These are phyloP conservation scores for Sebastes matsubarae DNA, from an alignment of 2,797 vertebrate species.

Conservation along the genomic window DNA sequence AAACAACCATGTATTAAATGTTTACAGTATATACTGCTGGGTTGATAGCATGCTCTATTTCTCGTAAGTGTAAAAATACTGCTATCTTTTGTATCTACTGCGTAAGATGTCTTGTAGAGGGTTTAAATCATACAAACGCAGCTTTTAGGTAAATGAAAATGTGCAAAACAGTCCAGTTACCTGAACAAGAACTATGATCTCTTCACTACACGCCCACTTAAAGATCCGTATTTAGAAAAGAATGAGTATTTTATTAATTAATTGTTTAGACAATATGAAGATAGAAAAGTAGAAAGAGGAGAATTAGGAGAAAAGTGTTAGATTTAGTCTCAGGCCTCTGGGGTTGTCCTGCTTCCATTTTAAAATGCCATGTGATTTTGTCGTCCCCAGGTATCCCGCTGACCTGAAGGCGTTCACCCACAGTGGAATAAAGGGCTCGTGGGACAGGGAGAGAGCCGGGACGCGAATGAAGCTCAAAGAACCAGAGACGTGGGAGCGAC, in stretches of 20 bases:
- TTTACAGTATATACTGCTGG: neutral
- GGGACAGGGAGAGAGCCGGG: constrained; percentile 85
- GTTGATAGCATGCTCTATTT: neutral
- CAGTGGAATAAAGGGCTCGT: constrained; percentile 86
- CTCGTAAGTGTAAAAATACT: neutral
- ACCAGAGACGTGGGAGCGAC: constrained; percentile 88
- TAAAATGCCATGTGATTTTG: neutral
- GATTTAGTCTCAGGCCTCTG: neutral
- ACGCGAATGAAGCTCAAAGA: constrained; percentile 86
- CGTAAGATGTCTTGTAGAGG: neutral
- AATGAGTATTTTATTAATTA: neutral
- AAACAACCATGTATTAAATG: neutral
- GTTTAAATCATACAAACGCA: neutral
- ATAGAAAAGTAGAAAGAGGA: neutral
- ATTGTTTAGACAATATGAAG: neutral
- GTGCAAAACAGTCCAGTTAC: neutral
- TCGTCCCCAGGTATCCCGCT: constrained; percentile 84
- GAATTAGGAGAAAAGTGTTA: neutral
- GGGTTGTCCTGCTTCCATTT: neutral
- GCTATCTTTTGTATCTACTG: neutral
- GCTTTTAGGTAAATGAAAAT: neutral
- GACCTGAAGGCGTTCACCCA: constrained; percentile 78
- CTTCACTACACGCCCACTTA: neutral
- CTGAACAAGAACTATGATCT: neutral
- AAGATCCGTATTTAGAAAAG: neutral